Base-by-base conservation (phyloP, 2,888 invertebrate species). In the Troides oblongomaculatus region DNA sequence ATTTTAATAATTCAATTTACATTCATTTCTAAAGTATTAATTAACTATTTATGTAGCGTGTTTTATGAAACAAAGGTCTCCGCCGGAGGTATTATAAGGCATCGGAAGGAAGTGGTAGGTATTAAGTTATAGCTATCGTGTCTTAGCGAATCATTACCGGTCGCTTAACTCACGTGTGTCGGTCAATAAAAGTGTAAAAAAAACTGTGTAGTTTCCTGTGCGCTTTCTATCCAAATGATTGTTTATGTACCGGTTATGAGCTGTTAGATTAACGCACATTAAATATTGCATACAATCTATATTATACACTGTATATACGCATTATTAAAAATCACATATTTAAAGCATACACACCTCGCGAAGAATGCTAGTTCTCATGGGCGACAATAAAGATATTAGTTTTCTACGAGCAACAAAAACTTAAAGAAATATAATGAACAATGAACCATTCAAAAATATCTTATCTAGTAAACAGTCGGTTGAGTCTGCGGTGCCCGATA, bases 61-160 rank as follows among this genome's bases (percentile, higher is more conserved):
- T 53, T 53, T n/a, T 18, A 6, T 4, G 18, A 18, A 53, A 53
- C 53, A 39, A 61, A 61, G 36, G 61, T 79, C 79, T 43, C 58
- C n/a, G 53, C 56, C n/a, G 57, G 57, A 17, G 50, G 63, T 53
- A 76, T 85, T 88, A 84, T 92, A 92, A 79, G 91, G 92, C 79
- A 88, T 92, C 92, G 92, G 92, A 92, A 92, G 92, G 92, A 92
- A 90, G 91, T 85, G 87, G 90, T 85, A 74, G 79, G 85, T 85
- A 86, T 86, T 85, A 84, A 85, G 82, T 85, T 86, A 86, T 85
- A 82, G 46, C 81, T 78, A 73, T 76, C 79, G 79, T 81, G 85
- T 83, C 86, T 85, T 81, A 79, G 85, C 86, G 84, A 89, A 88
- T 88, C 87, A 87, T 86, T 87, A 87, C 82, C 83, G 85, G 83